phyloP scores from a whole-genome alignment of 2,888 invertebrate species.

The Acanthococcus lagerstroemiae region DNA sequence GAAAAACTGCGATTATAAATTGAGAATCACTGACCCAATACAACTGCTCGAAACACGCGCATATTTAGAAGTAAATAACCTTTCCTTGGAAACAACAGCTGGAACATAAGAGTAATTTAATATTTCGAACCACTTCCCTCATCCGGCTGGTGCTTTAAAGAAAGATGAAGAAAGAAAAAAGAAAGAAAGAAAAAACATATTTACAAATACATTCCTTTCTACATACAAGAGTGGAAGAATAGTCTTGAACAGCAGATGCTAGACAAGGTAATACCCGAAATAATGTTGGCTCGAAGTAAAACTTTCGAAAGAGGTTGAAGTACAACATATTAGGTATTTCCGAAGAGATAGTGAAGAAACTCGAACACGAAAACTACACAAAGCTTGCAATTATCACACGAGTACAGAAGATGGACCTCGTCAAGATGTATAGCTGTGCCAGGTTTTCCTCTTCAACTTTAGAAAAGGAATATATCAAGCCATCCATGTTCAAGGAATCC shows the following conservation, averaged over 20 bases:
- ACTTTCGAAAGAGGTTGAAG: neutral
- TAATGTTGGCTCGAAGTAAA: neutral
- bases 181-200: neutral
- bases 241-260: neutral
- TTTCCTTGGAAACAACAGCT: constrained; percentile 9
- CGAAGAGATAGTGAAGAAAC: neutral
- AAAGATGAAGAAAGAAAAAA: neutral
- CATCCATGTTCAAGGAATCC: too few species aligned
- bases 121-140: constrained; percentile 6
- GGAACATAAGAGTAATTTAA: constrained; percentile 12
- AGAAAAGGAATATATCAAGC: too few species aligned
- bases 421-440: too few species aligned
- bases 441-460: too few species aligned
- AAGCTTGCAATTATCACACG: neutral
- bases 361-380: neutral
- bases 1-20: neutral
- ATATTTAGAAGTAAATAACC: constrained; percentile 11
- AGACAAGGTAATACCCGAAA: constrained; percentile 5
- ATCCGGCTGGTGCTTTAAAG: constrained; percentile 7
- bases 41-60: constrained; percentile 4
- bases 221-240: constrained; percentile 4
- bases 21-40: constrained; percentile 9
- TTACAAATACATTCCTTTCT: constrained; percentile 5
- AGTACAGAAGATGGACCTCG: too few species aligned
- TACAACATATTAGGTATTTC: too few species aligned